Evolutionary conservation across 2,797 vertebrate genomes (phyloP).

Genomic region (Botia almorhae): DNA sequence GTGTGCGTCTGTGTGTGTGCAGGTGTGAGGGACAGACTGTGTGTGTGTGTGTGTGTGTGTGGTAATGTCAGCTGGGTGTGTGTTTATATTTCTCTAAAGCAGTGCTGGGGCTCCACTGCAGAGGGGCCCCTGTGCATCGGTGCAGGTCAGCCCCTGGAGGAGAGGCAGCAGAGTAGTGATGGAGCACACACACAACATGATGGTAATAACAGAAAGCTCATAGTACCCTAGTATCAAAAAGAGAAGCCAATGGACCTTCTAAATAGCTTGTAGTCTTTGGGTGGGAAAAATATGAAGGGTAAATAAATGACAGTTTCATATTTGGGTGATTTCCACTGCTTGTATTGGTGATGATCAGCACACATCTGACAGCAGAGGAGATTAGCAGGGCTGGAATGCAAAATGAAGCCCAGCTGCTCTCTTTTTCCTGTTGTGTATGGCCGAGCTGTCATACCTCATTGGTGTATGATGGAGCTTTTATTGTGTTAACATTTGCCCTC

Average conservation of each 20-base stretch:
- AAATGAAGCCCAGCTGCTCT: background rate
- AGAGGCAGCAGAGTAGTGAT: background rate
- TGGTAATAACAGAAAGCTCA: slow-evolving; percentile 21
- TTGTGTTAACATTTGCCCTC: slow-evolving; percentile 54
- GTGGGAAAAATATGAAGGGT: too few relatives aligned
- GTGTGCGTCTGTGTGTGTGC: slow-evolving; percentile 22
- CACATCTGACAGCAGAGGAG: background rate
- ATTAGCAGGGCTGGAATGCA: background rate
- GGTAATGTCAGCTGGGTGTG: slow-evolving; percentile 51
- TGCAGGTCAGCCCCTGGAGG: slow-evolving; percentile 5
- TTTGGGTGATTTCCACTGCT: background rate
- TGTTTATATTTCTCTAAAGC: slow-evolving; percentile 33
- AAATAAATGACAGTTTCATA: too few relatives aligned
- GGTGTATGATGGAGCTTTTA: slow-evolving; percentile 60
- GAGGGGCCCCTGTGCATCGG: background rate
- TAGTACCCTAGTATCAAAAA: too few relatives aligned
- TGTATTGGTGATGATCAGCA: background rate
- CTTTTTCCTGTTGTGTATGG: background rate
- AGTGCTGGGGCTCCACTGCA: slow-evolving; percentile 7
- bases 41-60: slow-evolving; percentile 32
- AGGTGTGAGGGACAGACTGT: slow-evolving; percentile 2
- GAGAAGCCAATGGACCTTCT: too few relatives aligned
- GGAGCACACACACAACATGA: background rate
- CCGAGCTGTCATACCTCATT: slow-evolving; percentile 67
- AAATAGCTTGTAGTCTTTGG: too few relatives aligned